These are phyloP conservation scores for Desmophyllum pertusum DNA, from an alignment of 92 coral and sea anemone genomes.

Conservation along the genomic window DNA sequence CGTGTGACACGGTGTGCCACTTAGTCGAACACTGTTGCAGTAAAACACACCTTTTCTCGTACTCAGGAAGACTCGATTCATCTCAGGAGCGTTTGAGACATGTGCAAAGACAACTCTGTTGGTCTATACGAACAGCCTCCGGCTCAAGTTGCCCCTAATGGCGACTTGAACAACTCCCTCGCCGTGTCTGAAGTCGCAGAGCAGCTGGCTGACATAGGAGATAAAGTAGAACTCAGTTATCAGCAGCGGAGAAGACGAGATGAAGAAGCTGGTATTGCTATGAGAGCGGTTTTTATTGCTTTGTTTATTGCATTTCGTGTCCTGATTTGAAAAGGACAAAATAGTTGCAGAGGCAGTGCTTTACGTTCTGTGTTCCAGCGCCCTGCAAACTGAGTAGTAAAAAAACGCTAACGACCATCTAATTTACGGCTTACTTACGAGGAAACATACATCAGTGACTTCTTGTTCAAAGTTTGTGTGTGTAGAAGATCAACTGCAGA, in stretches of 20 bases:
- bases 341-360: constrained; percentile 4
- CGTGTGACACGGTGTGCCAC: constrained; percentile 25
- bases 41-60: neutral
- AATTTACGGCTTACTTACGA: constrained; percentile 21
- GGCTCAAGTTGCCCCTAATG: constrained; percentile 38
- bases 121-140: constrained; percentile 43
- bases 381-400: constrained; percentile 15
- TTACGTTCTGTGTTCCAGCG: neutral
- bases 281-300: constrained; percentile 78
- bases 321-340: constrained; percentile 31
- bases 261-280: constrained; percentile 59
- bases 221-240: constrained; percentile 76
- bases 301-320: constrained; percentile 75
- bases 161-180: constrained; percentile 63
- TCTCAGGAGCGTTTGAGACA: neutral
- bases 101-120: constrained; percentile 72
- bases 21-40: neutral
- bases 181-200: constrained; percentile 77
- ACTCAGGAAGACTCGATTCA: neutral
- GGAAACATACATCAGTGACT: constrained; percentile 7
- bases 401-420: constrained; percentile 45
- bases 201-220: constrained; percentile 88
- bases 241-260: constrained; percentile 60
- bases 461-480: constrained; percentile 16
- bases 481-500: constrained; percentile 7